phyloP scores from a whole-genome alignment of 35 echinoderm and acorn worm species.

The Strongylocentrotus purpuratus region DNA sequence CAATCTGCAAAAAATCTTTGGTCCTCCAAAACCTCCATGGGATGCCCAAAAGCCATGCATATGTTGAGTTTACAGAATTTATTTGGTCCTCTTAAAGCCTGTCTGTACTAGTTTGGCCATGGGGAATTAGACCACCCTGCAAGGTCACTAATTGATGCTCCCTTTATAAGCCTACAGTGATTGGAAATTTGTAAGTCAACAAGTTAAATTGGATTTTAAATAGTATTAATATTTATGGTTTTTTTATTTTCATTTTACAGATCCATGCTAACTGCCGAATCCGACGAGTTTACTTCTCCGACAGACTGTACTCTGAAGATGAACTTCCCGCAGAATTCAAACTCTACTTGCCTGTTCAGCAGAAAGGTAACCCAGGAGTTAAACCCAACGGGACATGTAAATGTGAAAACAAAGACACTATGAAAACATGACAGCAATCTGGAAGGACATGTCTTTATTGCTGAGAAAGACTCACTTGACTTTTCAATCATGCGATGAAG shows the following conservation, averaged over 20 bases:
- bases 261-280: conserved; percentile 94
- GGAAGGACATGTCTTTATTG: neutral
- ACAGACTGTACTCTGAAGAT: conserved; percentile 88
- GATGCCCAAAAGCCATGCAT: too few species aligned
- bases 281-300: conserved; percentile 86
- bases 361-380: neutral
- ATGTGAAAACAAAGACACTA: neutral
- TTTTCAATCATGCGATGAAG: too few species aligned
- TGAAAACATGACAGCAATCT: neutral
- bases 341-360: conserved; percentile 90
- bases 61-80: too few species aligned
- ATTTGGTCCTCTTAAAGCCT: too few species aligned
- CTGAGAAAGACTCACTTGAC: neutral
- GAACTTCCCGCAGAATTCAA: conserved; percentile 93
- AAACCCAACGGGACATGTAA: neutral
- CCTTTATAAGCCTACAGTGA: too few species aligned
- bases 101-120: too few species aligned
- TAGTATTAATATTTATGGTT: neutral
- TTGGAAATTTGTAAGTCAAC: too few species aligned
- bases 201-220: neutral
- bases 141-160: too few species aligned
- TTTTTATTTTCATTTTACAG: conserved; percentile 46
- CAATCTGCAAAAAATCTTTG: too few species aligned
- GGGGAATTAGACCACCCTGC: too few species aligned
- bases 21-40: too few species aligned